Percentiles rank a stretch among this genome's conserved stretches.
Conservation (phyloP, 2,888 invertebrate species). For the Cremastinae sp. region DNA sequence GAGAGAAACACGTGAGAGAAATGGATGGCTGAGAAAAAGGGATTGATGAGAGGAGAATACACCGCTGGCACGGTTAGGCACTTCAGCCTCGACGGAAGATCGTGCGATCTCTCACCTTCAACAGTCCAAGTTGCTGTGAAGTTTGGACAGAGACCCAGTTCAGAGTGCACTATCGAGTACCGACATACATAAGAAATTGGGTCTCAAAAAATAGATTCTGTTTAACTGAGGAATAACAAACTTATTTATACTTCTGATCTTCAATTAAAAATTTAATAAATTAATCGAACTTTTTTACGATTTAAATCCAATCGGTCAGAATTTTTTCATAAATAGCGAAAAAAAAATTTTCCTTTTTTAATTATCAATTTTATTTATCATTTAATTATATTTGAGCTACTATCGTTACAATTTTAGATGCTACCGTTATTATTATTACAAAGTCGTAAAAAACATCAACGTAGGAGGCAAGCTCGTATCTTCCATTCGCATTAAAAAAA, state of each 20-base stretch:
- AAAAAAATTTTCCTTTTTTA: not conserved
- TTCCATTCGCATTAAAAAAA: not conserved
- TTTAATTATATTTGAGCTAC: too few relatives aligned
- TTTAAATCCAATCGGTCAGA: too few relatives aligned
- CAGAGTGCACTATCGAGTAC: constrained; percentile 43
- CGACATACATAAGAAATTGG: constrained; percentile 16
- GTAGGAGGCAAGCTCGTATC: not conserved
- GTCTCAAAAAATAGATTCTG: not conserved
- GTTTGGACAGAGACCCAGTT: constrained; percentile 52
- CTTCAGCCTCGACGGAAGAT: constrained; percentile 38
- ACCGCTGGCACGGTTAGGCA: constrained; percentile 33
- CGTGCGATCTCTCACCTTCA: constrained; percentile 49
- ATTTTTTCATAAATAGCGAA: too few relatives aligned
- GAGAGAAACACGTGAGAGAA: constrained; percentile 13
- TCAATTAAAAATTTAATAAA: too few relatives aligned
- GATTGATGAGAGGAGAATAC: constrained; percentile 10
- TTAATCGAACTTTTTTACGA: too few relatives aligned
- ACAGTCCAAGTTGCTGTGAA: constrained; percentile 52
- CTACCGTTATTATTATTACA: too few relatives aligned
- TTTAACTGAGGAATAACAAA: too few relatives aligned
- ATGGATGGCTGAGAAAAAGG: constrained; percentile 19
- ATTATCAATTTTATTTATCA: too few relatives aligned
- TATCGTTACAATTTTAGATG: too few relatives aligned
- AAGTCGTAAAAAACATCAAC: constrained; percentile 1
- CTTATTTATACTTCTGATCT: too few relatives aligned